Conservation (phyloP, 2,113 vertebrate genomes). For the Sebastes fasciatus region DNA sequence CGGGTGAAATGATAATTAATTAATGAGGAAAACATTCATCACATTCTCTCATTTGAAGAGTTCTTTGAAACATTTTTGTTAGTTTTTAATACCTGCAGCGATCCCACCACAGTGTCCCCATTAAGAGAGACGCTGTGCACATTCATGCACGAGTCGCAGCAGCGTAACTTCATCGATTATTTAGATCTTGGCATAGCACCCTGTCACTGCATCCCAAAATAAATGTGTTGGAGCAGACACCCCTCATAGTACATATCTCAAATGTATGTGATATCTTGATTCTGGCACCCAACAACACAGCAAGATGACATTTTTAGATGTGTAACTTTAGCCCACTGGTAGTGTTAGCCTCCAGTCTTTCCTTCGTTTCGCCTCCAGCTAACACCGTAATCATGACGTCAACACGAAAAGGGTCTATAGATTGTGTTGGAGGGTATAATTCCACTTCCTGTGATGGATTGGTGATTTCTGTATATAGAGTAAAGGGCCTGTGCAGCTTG, state of each 20-base stretch:
- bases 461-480: background rate
- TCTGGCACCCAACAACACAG: too few relatives aligned
- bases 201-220: background rate
- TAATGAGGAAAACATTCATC: background rate
- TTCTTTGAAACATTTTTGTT: background rate
- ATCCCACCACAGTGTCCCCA: background rate
- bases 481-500: background rate
- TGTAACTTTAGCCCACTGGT: too few relatives aligned
- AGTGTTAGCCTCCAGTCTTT: too few relatives aligned
- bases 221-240: background rate
- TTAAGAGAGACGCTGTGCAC: too few relatives aligned
- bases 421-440: background rate
- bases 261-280: too few relatives aligned
- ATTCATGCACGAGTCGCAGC: too few relatives aligned
- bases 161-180: background rate
- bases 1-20: background rate
- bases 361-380: too few relatives aligned
- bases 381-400: too few relatives aligned
- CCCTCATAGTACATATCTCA: background rate
- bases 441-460: background rate
- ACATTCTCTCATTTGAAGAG: background rate
- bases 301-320: too few relatives aligned
- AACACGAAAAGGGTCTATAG: too few relatives aligned
- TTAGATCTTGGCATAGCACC: background rate
- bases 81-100: background rate